These are phyloP conservation scores for Tyrannus savana DNA, from an alignment of 2,113 vertebrate species.

Conservation along the genomic window DNA sequence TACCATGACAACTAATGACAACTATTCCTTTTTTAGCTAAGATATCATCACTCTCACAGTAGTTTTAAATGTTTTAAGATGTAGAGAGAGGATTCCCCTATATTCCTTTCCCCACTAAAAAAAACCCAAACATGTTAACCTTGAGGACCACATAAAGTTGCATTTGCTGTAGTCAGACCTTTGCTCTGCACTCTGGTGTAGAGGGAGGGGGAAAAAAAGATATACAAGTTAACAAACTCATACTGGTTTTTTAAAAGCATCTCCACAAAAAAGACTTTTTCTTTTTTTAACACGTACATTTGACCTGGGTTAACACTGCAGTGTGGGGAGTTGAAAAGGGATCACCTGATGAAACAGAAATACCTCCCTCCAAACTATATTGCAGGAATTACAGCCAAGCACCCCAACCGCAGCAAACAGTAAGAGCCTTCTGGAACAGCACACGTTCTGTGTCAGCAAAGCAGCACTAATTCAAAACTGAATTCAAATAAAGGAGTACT, in stretches of 20 bases:
- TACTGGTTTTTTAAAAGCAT: neutral
- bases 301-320: neutral
- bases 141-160: neutral
- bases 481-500: conserved; percentile 26
- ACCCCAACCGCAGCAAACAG: neutral
- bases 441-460: conserved; percentile 34
- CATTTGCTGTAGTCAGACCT: neutral
- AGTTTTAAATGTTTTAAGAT: neutral
- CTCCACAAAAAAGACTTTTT: neutral
- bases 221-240: neutral
- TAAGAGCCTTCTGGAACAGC: conserved; percentile 29
- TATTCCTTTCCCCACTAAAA: neutral
- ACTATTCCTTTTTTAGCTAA: neutral
- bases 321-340: neutral
- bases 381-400: conserved; percentile 22
- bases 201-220: neutral
- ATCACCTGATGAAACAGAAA: conserved; percentile 48
- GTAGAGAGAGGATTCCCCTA: rapidly evolving
- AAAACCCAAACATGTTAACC: rapidly evolving
- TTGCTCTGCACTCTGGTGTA: neutral
- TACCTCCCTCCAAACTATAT: neutral
- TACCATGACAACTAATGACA: neutral
- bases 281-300: neutral
- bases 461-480: neutral
- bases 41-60: neutral